Percentiles rank a stretch among this genome's conserved stretches.
Conservation (phyloP, 1,140 invertebrate genomes). For the Bombus superbus region DNA sequence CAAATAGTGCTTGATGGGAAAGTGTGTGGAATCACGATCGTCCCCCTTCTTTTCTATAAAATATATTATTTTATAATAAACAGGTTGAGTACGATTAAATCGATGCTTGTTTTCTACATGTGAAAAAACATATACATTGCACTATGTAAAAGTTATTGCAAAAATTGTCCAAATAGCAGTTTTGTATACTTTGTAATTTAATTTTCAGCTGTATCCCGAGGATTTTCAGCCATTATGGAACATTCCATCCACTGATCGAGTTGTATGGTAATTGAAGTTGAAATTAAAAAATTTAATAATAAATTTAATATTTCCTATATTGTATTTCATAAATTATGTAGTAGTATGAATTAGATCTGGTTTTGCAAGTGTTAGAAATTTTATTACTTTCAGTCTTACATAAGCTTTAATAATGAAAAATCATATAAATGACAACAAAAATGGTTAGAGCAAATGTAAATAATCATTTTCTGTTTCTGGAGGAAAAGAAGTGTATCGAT, state of each 20-base stretch:
- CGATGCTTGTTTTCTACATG: conserved; percentile 17
- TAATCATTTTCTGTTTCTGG: conserved; percentile 62
- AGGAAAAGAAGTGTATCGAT: conserved; percentile 59
- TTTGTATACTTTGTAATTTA: conserved; percentile 33
- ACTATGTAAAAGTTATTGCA: not conserved
- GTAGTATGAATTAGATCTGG: not conserved
- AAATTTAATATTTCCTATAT: not conserved
- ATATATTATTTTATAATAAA: conserved; percentile 37
- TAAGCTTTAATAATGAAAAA: conserved; percentile 2
- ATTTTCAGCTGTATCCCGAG: conserved; percentile 61
- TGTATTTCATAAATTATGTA: not conserved
- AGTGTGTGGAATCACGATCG: conserved; percentile 49
- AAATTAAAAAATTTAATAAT: not conserved
- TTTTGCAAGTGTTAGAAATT: conserved; percentile 32
- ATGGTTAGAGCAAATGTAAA: not conserved
- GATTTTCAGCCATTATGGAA: conserved; percentile 44
- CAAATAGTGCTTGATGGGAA: conserved; percentile 57
- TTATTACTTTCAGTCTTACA: not conserved
- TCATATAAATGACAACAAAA: not conserved
- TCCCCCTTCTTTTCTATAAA: conserved; percentile 35
- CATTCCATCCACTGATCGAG: conserved; percentile 55
- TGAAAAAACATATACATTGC: conserved; percentile 11
- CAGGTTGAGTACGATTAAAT: conserved; percentile 67
- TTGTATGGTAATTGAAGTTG: conserved; percentile 26
- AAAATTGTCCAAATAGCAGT: not conserved